These are phyloP conservation scores for Elgonia sp. DNA, from an alignment of 2,888 invertebrate genomes.

Conservation along the genomic window DNA sequence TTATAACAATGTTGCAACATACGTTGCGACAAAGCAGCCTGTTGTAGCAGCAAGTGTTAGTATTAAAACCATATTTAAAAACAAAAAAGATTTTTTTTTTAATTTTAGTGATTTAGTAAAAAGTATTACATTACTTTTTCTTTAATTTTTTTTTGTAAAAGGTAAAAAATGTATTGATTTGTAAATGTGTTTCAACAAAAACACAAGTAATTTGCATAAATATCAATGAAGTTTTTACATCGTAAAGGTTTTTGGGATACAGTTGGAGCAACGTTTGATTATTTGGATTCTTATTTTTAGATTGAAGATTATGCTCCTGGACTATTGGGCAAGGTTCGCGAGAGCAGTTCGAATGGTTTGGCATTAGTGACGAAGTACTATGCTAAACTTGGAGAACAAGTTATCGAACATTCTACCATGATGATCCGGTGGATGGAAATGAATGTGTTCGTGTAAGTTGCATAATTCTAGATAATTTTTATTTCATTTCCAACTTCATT, in stretches of 20 bases:
- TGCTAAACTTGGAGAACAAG: constrained; percentile 80
- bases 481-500: background rate
- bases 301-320: constrained; percentile 92
- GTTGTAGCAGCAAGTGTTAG: constrained; percentile 88
- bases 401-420: constrained; percentile 80
- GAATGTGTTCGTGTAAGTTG: constrained; percentile 94
- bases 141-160: too few species aligned
- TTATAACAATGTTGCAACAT: constrained; percentile 88
- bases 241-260: too few species aligned
- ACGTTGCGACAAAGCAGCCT: constrained; percentile 88
- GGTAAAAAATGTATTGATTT: too few species aligned
- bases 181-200: too few species aligned
- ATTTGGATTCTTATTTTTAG: constrained; percentile 84
- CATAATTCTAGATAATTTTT: too few species aligned
- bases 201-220: too few species aligned
- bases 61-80: constrained; percentile 71
- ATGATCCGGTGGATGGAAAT: constrained; percentile 89
- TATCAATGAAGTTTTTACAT: too few species aligned
- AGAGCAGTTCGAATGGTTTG: constrained; percentile 85
- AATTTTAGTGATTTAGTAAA: too few species aligned
- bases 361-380: constrained; percentile 82
- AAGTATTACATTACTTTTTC: too few species aligned
- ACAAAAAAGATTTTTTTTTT: too few species aligned
- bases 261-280: background rate
- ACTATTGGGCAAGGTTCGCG: constrained; percentile 89